Conservation (phyloP, 2,113 vertebrate species). For the Hyaena hyaena region DNA sequence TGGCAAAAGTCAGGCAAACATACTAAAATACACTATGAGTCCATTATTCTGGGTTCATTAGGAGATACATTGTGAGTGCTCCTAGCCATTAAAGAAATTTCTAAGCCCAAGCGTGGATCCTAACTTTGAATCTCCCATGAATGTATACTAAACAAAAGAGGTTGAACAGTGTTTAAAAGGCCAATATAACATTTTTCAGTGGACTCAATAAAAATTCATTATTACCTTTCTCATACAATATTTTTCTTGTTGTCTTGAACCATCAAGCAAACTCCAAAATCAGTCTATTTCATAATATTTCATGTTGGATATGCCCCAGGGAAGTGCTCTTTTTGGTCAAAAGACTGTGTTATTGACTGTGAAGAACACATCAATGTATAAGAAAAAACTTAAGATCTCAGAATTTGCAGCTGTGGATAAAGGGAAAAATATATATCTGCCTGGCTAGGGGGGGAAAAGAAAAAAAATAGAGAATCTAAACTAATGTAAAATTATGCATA, state of each 20-base stretch:
- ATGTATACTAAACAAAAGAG: background rate
- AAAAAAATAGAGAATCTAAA: background rate
- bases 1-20: background rate
- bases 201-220: background rate
- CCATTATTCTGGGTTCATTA: background rate
- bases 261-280: background rate
- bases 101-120: background rate
- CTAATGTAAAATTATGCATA: background rate
- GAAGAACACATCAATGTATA: background rate
- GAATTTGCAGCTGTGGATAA: background rate
- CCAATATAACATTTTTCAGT: background rate
- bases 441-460: background rate
- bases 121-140: background rate
- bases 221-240: background rate
- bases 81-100: background rate
- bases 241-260: background rate
- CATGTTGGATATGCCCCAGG: background rate
- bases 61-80: background rate
- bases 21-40: background rate
- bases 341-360: background rate
- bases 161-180: background rate
- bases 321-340: background rate
- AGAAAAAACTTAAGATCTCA: background rate
- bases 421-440: background rate
- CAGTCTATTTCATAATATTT: background rate